Base-by-base conservation (phyloP, 2,113 vertebrate species). In the Xerus inauris region DNA sequence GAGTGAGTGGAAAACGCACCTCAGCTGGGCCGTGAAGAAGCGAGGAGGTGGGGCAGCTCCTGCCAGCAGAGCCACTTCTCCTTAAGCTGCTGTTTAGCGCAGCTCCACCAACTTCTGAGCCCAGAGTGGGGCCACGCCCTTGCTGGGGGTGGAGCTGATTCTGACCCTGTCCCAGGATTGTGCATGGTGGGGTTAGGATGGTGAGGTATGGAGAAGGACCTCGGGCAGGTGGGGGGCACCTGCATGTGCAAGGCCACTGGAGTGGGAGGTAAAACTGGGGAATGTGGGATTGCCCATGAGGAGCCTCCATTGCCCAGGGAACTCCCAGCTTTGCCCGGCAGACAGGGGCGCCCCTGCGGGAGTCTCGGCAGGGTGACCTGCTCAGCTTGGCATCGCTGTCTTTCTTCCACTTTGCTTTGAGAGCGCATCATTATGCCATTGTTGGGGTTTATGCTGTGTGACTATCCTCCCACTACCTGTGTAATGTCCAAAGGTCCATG, bases 401-500 rank as follows among this genome's bases (percentile, higher is more conserved):
- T 77, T 32, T 54, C 22, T 26, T 65, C 20, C 0, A 10, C 2
- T 71, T 88, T 64, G 40, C 69, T 80, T 40, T 65, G 51, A 26
- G 32, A 49, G 19, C 2, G 14, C 16, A 0, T 47, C 32, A 28
- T 3, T 51, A 47, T 0, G 0, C 69, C 24, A 24, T 59, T 62
- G n/a, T 75, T 0, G 0, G 65, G 35, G 30, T 30, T 62, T 30
- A 28, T 64, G 57, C 69, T 6, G 0, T 42, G 42, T 4, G 26
- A 35, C 77, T 20, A 0, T 22, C 67, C n/a, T 30, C 16, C 22
- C 7, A 9, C 30, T 91, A 16, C 62, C 17, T 28, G 28, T 62
- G 59, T 59, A 59, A 35, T 16, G 5, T 57, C 54, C 75, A 24
- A 38, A 83, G n/a, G 32, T 38, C 13, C 72, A 64, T 69, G 47